These are phyloP conservation scores for Alcedo quadribrachys DNA, from an alignment of 2,797 vertebrate genomes.

Conservation along the genomic window DNA sequence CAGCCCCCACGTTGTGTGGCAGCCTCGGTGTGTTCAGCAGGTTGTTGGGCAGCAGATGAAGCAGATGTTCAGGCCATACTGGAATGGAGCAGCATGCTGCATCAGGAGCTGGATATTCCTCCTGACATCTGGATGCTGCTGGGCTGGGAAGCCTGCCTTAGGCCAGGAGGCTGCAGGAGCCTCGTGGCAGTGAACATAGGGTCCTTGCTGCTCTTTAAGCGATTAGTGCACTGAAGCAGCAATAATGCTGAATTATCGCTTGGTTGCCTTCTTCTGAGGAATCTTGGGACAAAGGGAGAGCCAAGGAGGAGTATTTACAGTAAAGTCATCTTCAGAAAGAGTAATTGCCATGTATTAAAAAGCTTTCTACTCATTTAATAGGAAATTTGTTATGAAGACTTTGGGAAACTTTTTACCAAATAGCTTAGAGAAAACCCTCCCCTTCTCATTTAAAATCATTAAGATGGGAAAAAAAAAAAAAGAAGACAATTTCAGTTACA, in stretches of 20 bases:
- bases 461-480: not conserved
- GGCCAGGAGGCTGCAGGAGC: slow-evolving; percentile 91
- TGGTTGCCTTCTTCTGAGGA: slow-evolving; percentile 86
- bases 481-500: slow-evolving; percentile 50
- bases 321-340: slow-evolving; percentile 79
- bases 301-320: slow-evolving; percentile 82
- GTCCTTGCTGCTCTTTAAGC: slow-evolving; percentile 89
- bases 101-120: slow-evolving; percentile 87
- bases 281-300: slow-evolving; percentile 87
- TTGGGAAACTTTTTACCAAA: slow-evolving; percentile 56
- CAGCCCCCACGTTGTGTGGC: not conserved
- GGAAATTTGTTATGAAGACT: slow-evolving; percentile 59
- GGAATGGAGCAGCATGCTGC: slow-evolving; percentile 90
- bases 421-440: not conserved
- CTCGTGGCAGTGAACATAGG: slow-evolving; percentile 87
- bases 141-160: slow-evolving; percentile 88
- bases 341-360: slow-evolving; percentile 75
- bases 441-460: slow-evolving; percentile 63
- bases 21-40: slow-evolving; percentile 64
- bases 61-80: slow-evolving; percentile 97
- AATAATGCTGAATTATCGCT: slow-evolving; percentile 92
- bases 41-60: slow-evolving; percentile 92
- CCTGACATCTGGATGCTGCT: slow-evolving; percentile 96
- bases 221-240: slow-evolving; percentile 89
- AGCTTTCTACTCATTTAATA: slow-evolving; percentile 66